Base-by-base conservation (phyloP, 2,113 vertebrate species). In the Heterotis niloticus region DNA sequence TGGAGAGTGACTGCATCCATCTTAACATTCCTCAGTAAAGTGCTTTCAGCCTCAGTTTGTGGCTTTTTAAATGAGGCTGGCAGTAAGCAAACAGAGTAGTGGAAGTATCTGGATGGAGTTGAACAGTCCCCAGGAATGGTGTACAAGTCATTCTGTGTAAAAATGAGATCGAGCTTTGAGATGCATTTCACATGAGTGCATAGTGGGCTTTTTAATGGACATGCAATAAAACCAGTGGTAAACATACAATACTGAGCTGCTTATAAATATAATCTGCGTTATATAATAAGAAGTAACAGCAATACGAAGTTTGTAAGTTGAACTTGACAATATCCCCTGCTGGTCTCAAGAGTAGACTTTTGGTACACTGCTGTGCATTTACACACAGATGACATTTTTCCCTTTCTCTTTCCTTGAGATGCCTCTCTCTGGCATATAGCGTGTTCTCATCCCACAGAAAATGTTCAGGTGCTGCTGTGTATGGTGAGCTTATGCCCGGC, bases 231-330 rank as follows among this genome's bases (percentile, higher is more conserved):
- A 77, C 16, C 16, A 18, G 56, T 64, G 64, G 64, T 75, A 64
- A 74, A 34, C 29, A 29, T 66, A n/a, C n/a, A 23, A 59, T 78
- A 78, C 84, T 88, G 86, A 92, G 78, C 95, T 96, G 95, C 94
- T 98, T 98, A 98, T 96, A 98, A 98, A 98, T 98, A 98, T 98
- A 98, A 98, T 98, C 98, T 98, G 98, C 97, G 93, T 91, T 90
- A 85, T 86, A 91, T 85, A 92, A 75, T 89, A 81, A 85, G 84
- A 83, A 70, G 85, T 86, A 88, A 76, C 84, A 88, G 81, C 77
- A 84, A n/a, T n/a, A n/a, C n/a, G n/a, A n/a, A n/a, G n/a, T n/a
- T n/a, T n/a, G n/a, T n/a, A n/a, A n/a, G n/a, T n/a, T n/a, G 90
- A 92, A 91, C 88, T 85, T 85, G 85, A 87, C 71, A 81, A 54